Evolutionary conservation across 2,888 invertebrate species (phyloP).

Genomic region (Lochmaea capreae): DNA sequence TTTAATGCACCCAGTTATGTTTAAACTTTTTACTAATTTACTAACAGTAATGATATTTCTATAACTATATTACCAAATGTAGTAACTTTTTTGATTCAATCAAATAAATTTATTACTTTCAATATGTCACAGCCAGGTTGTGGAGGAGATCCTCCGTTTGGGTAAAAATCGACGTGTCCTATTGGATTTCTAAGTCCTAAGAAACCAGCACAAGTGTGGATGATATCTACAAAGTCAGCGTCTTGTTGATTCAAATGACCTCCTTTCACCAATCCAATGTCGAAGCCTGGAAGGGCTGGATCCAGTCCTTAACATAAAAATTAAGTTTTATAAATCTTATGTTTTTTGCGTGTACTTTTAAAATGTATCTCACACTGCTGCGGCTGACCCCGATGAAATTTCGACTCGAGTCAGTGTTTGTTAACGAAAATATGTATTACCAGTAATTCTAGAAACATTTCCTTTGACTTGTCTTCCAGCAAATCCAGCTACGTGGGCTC

Average conservation of each 20-base stretch:
- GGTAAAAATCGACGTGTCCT: constrained; percentile 81
- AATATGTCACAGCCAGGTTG: constrained; percentile 75
- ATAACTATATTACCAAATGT: too few species aligned
- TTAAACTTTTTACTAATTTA: too few species aligned
- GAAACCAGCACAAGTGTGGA: constrained; percentile 78
- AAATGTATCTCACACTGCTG: too few species aligned
- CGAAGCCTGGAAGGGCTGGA: constrained; percentile 77
- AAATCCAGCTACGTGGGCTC: constrained; percentile 69
- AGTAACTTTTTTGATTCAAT: not conserved
- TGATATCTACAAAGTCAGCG: constrained; percentile 80
- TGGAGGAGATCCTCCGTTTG: constrained; percentile 74
- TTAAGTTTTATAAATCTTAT: not conserved
- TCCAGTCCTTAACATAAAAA: constrained; percentile 66
- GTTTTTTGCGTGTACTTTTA: not conserved
- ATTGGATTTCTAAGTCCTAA: constrained; percentile 72
- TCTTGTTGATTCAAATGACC: constrained; percentile 73
- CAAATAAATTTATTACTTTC: constrained; percentile 38
- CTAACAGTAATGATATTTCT: too few species aligned
- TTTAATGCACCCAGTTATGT: too few species aligned
- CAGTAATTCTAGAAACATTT: constrained; percentile 71
- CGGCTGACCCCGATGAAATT: too few species aligned
- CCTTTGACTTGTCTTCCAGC: constrained; percentile 60
- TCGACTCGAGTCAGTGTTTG: too few species aligned
- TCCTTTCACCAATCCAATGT: constrained; percentile 63
- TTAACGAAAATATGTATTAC: constrained; percentile 51